phyloP scores from a whole-genome alignment of 2,113 vertebrate species.

The Mohoua ochrocephala region DNA sequence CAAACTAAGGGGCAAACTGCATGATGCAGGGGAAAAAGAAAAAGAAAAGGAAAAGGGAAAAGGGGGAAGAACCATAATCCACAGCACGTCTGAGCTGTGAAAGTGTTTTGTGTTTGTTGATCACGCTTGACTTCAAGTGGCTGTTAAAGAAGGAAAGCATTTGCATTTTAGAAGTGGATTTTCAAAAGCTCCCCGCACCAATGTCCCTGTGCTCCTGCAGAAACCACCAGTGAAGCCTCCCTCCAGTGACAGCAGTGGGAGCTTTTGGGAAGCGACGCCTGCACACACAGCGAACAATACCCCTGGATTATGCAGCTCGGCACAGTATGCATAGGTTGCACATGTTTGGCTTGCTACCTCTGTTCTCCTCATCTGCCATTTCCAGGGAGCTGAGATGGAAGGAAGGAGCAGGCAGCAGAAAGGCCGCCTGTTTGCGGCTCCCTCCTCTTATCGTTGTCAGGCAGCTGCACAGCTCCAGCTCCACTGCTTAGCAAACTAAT shows the following conservation, averaged over 20 bases:
- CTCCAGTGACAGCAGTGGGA: not conserved
- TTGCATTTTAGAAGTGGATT: constrained; percentile 5
- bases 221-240: not conserved
- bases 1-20: not conserved
- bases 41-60: not conserved
- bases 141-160: not conserved
- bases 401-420: not conserved
- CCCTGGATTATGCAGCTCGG: not conserved
- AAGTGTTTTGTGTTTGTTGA: not conserved
- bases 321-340: not conserved
- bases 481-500: not conserved
- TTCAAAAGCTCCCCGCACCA: not conserved
- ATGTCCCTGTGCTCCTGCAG: not conserved
- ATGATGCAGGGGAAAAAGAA: not conserved
- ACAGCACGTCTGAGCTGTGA: not conserved
- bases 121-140: not conserved
- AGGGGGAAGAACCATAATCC: not conserved
- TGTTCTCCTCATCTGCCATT: not conserved
- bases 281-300: not conserved
- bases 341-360: not conserved
- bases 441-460: not conserved
- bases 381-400: not conserved
- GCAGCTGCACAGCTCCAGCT: not conserved
- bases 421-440: not conserved
- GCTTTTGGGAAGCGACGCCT: not conserved